Evolutionary conservation across 2,888 invertebrate genomes (phyloP).

Genomic region (Coleophora flavipennella): DNA sequence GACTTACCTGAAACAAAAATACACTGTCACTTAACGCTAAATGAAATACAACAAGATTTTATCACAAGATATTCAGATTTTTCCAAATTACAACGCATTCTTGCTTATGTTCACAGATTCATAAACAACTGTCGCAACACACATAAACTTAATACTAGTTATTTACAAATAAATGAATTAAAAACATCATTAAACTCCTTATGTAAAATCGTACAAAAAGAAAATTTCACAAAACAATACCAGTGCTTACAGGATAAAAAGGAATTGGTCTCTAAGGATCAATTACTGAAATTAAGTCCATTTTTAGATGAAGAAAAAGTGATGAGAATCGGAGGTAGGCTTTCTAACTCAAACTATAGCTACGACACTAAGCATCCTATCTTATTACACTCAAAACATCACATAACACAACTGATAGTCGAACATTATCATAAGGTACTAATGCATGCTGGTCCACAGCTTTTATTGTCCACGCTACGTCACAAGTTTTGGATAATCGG

Average conservation of each 20-base stretch:
- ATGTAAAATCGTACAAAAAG: not conserved
- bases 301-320: constrained; percentile 1
- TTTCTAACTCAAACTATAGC: not conserved
- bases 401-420: not conserved
- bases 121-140: constrained; percentile 9
- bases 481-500: not conserved
- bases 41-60: not conserved
- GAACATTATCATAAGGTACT: not conserved
- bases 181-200: not conserved
- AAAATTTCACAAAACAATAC: not conserved
- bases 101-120: constrained; percentile 9
- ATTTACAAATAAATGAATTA: not conserved
- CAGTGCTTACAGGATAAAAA: constrained; percentile 1
- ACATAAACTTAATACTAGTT: not conserved
- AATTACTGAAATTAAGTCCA: constrained; percentile 4
- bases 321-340: not conserved
- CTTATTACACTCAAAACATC: not conserved
- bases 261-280: not conserved
- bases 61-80: constrained; percentile 3
- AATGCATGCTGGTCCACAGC: not conserved
- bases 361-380: not conserved
- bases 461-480: not conserved
- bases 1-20: constrained; percentile 2
- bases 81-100: constrained; percentile 5
- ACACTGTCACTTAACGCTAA: not conserved